Base-by-base conservation (phyloP, 1,140 invertebrate genomes). In the Drosophila elegans region DNA sequence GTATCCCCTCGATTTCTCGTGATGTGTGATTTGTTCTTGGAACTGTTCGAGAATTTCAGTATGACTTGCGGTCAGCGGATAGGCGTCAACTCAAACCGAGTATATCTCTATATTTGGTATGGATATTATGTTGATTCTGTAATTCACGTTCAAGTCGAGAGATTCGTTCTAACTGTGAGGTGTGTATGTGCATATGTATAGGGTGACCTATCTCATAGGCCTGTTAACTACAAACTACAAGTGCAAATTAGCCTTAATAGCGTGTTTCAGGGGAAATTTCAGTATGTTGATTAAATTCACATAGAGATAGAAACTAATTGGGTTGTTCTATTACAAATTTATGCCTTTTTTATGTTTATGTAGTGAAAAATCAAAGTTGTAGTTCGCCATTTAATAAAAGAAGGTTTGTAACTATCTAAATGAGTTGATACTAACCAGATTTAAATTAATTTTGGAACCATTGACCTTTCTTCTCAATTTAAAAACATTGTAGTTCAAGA, bases 21-120 rank as follows among this genome's bases (percentile, higher is more conserved):
- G 54, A 80, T 73, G 66, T 77, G 68, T 57, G 73, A 69, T 76
- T 68, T 73, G 74, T 84, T 84, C 80, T 68, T 80, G 72, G 61
- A 76, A 84, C 46, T 60, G 34, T 46, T 77, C 55, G 53, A 52
- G 41, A 56, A 39, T 46, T 77, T 60, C 48, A 52, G 38, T 74
- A 64, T 57, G 45, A 29, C 62, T 83, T 83, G 72, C 66, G 73
- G 73, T 81, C 73, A 71, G 45, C 67, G 52, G 42, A 32, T 51
- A 41, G 67, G 38, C 69, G 42, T 55, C 51, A 74, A 49, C 46
- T 21, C 48, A 7, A 42, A 13, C 38, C 32, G 34, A 41, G 49
- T 46, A 46, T 52, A 56, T 77, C 48, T 72, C 59, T 74, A 55
- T 74, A 79, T 74, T 79, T 79, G 68, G 76, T 63, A 42, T 72